phyloP scores from a whole-genome alignment of 2,113 vertebrate species.

The Phylloscopus whistleri region DNA sequence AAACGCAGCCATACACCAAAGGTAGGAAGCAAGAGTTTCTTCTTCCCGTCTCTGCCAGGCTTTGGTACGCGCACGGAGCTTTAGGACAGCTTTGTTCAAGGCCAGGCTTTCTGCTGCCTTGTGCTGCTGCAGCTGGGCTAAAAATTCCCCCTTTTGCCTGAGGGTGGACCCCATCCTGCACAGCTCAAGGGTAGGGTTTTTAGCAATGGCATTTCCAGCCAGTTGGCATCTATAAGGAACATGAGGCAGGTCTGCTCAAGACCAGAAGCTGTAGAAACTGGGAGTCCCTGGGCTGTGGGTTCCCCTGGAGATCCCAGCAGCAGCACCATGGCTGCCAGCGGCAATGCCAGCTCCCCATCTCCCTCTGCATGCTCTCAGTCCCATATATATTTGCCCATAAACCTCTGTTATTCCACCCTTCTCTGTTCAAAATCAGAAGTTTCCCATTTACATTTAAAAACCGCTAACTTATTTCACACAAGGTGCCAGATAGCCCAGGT shows the following conservation, averaged over 20 bases:
- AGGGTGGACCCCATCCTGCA: background rate
- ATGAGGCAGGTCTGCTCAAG: background rate
- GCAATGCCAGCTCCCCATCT: background rate
- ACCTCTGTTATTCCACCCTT: background rate
- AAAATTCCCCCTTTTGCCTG: background rate
- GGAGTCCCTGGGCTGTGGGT: background rate
- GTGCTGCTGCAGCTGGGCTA: background rate
- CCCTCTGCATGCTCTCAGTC: background rate
- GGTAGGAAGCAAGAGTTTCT: constrained; percentile 68
- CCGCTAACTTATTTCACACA: rapidly evolving
- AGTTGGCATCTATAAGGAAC: background rate
- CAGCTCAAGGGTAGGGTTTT: background rate
- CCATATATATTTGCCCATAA: background rate
- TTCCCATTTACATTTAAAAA: background rate
- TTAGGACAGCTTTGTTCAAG: background rate
- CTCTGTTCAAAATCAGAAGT: background rate
- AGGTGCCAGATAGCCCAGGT: background rate
- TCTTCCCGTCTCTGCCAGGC: background rate
- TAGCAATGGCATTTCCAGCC: background rate
- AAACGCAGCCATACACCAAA: constrained; percentile 77
- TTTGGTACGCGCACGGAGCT: rapidly evolving
- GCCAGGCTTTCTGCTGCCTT: background rate
- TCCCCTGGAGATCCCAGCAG: background rate
- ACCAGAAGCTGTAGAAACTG: background rate
- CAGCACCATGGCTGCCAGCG: background rate